phyloP scores from a whole-genome alignment of 2,797 vertebrate genomes.

The Valencia hispanica region DNA sequence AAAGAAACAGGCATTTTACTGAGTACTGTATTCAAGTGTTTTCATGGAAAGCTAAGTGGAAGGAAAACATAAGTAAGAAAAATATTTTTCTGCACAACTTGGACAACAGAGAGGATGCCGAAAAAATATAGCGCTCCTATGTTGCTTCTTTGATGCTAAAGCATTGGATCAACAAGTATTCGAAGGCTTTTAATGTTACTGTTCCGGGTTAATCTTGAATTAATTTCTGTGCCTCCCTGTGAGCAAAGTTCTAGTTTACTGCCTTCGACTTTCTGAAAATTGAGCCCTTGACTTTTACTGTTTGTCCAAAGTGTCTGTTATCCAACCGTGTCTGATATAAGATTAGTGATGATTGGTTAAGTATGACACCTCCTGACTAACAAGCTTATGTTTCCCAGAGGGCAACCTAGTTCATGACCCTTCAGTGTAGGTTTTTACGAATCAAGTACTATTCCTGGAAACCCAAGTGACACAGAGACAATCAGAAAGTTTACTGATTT shows the following conservation, averaged over 20 bases:
- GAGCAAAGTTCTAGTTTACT: conserved; percentile 23
- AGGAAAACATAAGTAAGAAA: too few species aligned
- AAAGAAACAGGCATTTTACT: background rate
- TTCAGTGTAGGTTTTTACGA: background rate
- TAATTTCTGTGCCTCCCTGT: background rate
- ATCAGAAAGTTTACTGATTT: conserved; percentile 35
- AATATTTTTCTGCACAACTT: too few species aligned
- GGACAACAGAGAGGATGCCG: background rate
- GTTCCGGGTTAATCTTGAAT: background rate
- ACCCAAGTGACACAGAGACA: background rate
- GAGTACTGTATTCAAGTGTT: background rate
- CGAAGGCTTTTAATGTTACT: background rate
- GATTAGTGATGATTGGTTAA: conserved; percentile 59
- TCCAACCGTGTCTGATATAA: conserved; percentile 53
- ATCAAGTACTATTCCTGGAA: background rate
- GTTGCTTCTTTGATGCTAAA: conserved; percentile 1
- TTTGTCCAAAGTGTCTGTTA: conserved; percentile 29
- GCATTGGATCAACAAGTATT: background rate
- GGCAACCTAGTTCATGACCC: conserved; percentile 29
- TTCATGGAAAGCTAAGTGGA: background rate
- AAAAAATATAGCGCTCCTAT: too few species aligned
- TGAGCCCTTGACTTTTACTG: conserved; percentile 55
- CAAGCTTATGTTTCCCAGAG: conserved; percentile 47
- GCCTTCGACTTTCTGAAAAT: conserved; percentile 29
- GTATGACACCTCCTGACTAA: conserved; percentile 46